Base-by-base conservation (phyloP, 2,888 invertebrate genomes). In the Thumatha senex region DNA sequence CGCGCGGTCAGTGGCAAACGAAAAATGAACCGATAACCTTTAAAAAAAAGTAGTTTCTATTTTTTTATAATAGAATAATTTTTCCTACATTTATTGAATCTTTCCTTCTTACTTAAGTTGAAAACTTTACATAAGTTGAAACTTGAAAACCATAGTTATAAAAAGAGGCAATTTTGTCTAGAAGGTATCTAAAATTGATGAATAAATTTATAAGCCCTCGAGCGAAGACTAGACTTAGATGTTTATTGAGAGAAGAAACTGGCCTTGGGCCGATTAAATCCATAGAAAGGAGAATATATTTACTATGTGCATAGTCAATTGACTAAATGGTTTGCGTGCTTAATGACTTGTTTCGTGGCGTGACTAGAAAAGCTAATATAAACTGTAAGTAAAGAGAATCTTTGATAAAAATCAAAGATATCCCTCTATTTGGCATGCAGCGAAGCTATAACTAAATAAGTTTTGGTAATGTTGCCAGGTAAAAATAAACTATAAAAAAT, bases 311-410 rank as follows among this genome's bases (percentile, higher is more conserved):
- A 52, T 56, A 61, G 58, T 58, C 56, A 61, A 54, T 46, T 54
- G 46, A 49, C 38, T 29, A 30, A 36, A 12, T 31, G 15, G 49
- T 35, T 39, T 38, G 63, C 57, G 54, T 58, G 56, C 52, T 48
- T 52, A 31, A 59, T 67, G 66, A 72, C 67, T 69, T 54, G 56
- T 70, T 72, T 67, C 64, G 68, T 62, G 44, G 63, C 58, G 74
- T 80, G 82, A 82, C 82, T 82, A 82, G 80, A 80, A 55, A 77
- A 77, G 76, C 76, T 74, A 76, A 69, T 2, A 66, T 71, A 51
- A 57, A 58, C 55, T 59, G 56, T 56, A 50, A 51, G 45, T 46
- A 51, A 49, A 62, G 57, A 59, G 57, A 52, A 54, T 47, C 33
- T 44, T 48, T 56, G 65, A 59, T 46, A 55, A 31, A 47, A 48